These are phyloP conservation scores for Microtus pennsylvanicus DNA, from an alignment of 2,113 vertebrate genomes.

Conservation along the genomic window DNA sequence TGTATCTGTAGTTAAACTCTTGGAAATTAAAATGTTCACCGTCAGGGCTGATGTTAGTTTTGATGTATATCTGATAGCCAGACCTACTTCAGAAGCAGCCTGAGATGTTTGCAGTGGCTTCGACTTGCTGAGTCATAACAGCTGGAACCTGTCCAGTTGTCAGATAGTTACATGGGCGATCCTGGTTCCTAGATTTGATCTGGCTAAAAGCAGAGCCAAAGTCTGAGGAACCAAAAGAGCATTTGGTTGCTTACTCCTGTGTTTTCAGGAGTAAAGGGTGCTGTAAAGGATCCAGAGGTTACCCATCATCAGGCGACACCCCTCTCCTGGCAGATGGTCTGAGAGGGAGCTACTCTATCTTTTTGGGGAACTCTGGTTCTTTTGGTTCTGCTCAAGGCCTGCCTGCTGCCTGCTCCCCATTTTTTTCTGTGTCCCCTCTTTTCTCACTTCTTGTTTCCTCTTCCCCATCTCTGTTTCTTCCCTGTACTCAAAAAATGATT, in stretches of 20 bases:
- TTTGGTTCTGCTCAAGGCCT: neutral
- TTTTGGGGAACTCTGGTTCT: neutral
- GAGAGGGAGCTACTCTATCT: neutral
- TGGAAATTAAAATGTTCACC: neutral
- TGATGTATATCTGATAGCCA: slow-evolving; percentile 8
- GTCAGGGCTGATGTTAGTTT: neutral
- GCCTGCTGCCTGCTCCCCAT: neutral
- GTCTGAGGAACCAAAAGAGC: neutral
- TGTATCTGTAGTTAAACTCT: neutral
- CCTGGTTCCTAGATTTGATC: neutral
- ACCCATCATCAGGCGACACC: neutral
- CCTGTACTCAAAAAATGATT: neutral
- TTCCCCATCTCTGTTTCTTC: neutral
- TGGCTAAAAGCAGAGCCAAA: neutral
- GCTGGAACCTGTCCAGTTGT: slow-evolving; percentile 53
- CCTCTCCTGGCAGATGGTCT: neutral
- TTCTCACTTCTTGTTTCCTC: neutral
- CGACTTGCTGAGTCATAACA: slow-evolving; percentile 64
- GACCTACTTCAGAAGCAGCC: slow-evolving; percentile 38
- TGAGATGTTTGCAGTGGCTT: neutral
- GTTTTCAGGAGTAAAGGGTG: slow-evolving; percentile 3
- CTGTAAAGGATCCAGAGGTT: neutral
- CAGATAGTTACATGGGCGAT: neutral
- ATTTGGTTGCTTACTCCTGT: neutral
- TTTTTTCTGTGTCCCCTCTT: neutral